Conservation (phyloP, 1,140 invertebrate species). For the Augochlora pura region DNA sequence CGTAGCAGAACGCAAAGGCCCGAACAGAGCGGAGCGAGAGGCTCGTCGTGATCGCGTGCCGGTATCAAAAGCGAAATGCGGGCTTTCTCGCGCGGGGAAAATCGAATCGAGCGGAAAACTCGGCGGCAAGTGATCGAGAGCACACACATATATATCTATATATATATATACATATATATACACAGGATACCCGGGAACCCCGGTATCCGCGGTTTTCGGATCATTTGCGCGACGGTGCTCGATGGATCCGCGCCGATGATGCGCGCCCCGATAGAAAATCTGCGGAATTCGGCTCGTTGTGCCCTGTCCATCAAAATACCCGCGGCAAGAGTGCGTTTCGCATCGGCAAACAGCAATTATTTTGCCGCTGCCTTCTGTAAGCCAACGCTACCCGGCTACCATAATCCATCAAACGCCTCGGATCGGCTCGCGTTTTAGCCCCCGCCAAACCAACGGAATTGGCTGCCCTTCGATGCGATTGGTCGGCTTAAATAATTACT, state of each 20-base stretch:
- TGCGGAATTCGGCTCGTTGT: background rate
- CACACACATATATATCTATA: background rate
- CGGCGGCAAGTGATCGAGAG: constrained; percentile 15
- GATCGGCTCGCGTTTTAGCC: too few species aligned
- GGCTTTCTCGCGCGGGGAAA: constrained; percentile 10
- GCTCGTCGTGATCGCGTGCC: background rate
- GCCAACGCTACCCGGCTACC: background rate
- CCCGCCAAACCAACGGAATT: too few species aligned
- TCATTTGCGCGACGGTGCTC: constrained; percentile 23
- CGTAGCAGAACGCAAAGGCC: background rate
- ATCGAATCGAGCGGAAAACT: constrained; percentile 36
- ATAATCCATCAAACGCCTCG: too few species aligned
- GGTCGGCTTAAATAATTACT: too few species aligned
- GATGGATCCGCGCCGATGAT: constrained; percentile 1
- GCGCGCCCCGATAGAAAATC: constrained; percentile 1
- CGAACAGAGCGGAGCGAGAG: too few species aligned
- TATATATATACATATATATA: too few species aligned
- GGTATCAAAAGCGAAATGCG: constrained; percentile 6
- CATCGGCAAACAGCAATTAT: background rate
- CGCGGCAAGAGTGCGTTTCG: background rate
- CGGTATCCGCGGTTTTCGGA: constrained; percentile 41
- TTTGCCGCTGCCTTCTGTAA: background rate
- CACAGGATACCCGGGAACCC: too few species aligned
- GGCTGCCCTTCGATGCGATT: too few species aligned
- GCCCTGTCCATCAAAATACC: background rate